Evolutionary conservation across 2,113 vertebrate genomes (phyloP).

Genomic region (Fukomys damarensis): DNA sequence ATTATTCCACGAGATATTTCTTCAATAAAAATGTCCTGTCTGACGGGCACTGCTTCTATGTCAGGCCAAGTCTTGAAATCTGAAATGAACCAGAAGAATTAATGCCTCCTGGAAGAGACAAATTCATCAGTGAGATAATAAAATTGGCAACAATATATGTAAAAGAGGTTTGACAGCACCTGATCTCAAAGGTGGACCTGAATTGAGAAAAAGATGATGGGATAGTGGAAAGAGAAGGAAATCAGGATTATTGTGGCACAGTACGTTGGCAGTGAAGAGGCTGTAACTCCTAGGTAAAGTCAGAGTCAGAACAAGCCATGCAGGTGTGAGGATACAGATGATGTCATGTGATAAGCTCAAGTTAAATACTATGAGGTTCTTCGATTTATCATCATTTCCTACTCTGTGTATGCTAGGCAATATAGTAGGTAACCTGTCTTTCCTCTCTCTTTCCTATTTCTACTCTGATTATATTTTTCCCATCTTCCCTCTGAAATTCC

Average conservation of each 20-base stretch:
- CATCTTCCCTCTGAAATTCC: neutral
- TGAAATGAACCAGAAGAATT: slow-evolving; percentile 62
- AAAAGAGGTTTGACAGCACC: neutral
- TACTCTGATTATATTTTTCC: neutral
- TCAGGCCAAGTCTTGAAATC: slow-evolving; percentile 61
- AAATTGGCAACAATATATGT: neutral
- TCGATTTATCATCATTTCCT: neutral
- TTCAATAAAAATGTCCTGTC: slow-evolving; percentile 31
- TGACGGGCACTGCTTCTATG: slow-evolving; percentile 13
- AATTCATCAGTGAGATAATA: neutral
- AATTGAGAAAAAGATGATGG: neutral
- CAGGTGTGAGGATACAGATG: neutral
- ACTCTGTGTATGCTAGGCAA: neutral
- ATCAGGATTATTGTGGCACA: neutral
- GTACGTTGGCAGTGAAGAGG: neutral
- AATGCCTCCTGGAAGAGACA: slow-evolving; percentile 4
- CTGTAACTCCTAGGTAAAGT: neutral
- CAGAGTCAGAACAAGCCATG: neutral
- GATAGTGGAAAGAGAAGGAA: neutral
- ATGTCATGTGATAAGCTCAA: neutral
- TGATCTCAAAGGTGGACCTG: neutral
- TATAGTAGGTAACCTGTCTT: neutral
- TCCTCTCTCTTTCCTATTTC: neutral
- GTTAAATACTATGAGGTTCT: neutral
- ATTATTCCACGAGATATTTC: slow-evolving; percentile 28